A percentile compares a stretch with the other conserved stretches of the same genome.
Evolutionary conservation across 2,888 invertebrate genomes (phyloP).

Genomic region (Lithophane semibrunnea): DNA sequence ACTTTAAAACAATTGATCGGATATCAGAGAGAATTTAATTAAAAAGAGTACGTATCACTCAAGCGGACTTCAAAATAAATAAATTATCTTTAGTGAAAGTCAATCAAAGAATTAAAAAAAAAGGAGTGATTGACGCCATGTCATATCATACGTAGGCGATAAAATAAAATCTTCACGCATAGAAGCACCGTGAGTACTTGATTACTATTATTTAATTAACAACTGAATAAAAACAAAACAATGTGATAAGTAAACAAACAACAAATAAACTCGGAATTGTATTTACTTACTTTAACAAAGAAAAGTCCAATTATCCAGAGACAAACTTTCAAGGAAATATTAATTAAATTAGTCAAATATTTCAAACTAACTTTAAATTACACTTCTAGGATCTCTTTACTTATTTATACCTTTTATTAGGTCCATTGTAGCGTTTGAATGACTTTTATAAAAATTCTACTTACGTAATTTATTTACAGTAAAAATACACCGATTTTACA

Average conservation of each 20-base stretch:
- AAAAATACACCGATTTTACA: constrained; percentile 53
- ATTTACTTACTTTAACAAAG: constrained; percentile 39
- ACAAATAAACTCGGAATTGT: constrained; percentile 25
- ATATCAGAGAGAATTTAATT: neutral
- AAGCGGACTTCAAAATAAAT: neutral
- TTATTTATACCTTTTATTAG: constrained; percentile 39
- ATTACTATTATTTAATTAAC: neutral
- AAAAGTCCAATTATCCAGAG: constrained; percentile 19
- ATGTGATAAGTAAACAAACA: constrained; percentile 1
- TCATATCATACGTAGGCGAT: constrained; percentile 20
- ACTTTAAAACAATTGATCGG: neutral
- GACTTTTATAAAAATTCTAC: constrained; percentile 44
- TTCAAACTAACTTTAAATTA: constrained; percentile 49
- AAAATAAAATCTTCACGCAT: constrained; percentile 68
- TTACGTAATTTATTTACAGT: constrained; percentile 52
- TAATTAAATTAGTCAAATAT: constrained; percentile 51
- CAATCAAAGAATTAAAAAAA: neutral
- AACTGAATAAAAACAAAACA: neutral
- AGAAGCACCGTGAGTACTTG: constrained; percentile 35
- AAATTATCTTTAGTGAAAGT: neutral
- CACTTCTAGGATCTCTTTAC: constrained; percentile 38
- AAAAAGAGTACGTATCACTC: neutral
- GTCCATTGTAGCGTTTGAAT: constrained; percentile 20
- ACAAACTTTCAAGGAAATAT: constrained; percentile 39
- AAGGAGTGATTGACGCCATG: accelerated